Base-by-base conservation (phyloP, 2,797 vertebrate species). In the Chelonia mydas region DNA sequence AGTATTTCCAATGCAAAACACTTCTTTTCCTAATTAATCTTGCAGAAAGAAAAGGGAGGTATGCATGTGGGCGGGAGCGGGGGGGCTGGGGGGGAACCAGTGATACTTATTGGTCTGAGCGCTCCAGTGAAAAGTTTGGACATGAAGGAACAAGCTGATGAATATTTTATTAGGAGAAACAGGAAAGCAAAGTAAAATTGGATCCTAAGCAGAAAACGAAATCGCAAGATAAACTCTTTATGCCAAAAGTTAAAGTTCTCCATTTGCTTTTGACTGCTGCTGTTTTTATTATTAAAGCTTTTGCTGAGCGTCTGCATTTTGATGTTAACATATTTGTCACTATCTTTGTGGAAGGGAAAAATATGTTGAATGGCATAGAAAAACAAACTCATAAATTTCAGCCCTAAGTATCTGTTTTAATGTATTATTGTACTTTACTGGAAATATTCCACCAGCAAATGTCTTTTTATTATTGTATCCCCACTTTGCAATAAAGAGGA, bases 301-400 rank as follows among this genome's bases (percentile, higher is more conserved):
- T 97, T 97, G 94, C 95, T 93, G 97, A 97, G 95, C 96, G 76
- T 86, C 96, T 97, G 97, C 95, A 90, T 98, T 98, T 98, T 98
- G 95, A 98, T 96, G 97, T 96, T 97, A 98, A 98, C 96, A 94
- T 96, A 96, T 97, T 97, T 97, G 94, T 97, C 95, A 97, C 93
- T 96, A 57, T 97, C 94, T 91, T 47, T 77, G 45, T 77, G 45
- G 53, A 49, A 47, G 78, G 72, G 86, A 93, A 97, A 96, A 97
- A 96, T 96, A 97, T 12, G 11, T 91, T 96, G 96, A 98, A 95
- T 97, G 98, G 97, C 97, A 96, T 93, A 97, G 97, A 55, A 95
- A 98, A 97, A 97, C 96, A 98, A 98, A 97, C 95, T 97, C 97
- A 97, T 97, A 98, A 97, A 97, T 98, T 98, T 97, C 92, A 90